Evolutionary conservation across 2,797 vertebrate species (phyloP).

Genomic region (Adrianichthys oophorus): DNA sequence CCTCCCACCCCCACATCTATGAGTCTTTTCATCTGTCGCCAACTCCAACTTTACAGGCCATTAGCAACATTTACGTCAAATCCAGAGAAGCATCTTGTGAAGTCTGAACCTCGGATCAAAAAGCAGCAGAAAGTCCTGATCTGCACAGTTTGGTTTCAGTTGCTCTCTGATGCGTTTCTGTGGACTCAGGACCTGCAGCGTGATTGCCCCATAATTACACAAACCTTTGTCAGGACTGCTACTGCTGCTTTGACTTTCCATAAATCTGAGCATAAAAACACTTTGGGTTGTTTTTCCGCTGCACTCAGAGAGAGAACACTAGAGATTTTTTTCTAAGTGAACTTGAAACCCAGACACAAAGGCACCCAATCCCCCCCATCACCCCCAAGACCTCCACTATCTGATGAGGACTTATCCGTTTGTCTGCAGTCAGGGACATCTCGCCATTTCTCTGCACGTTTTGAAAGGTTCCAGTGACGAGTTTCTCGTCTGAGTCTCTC

Average conservation of each 20-base stretch:
- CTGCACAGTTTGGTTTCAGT: conserved; percentile 7
- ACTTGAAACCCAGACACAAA: conserved; percentile 65
- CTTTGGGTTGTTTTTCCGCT: conserved; percentile 48
- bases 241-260: conserved; percentile 34
- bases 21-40: conserved; percentile 61
- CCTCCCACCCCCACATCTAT: conserved; percentile 14
- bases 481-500: no score
- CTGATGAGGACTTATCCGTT: conserved; percentile 22
- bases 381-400: conserved; percentile 38
- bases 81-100: background rate
- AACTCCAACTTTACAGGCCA: conserved; percentile 51
- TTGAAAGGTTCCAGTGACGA: background rate
- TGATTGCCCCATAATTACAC: conserved; percentile 2
- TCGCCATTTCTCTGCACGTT: background rate
- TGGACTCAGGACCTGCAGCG: conserved; percentile 20
- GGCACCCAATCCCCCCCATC: conserved; percentile 48
- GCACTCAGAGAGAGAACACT: conserved; percentile 69
- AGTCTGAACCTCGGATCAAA: conserved; percentile 9
- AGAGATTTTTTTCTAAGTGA: conserved; percentile 42
- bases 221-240: conserved; percentile 13
- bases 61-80: conserved; percentile 30
- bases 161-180: background rate
- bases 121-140: background rate
- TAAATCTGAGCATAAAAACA: conserved; percentile 49
- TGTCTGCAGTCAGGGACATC: background rate